Base-by-base conservation (phyloP, 2,888 invertebrate genomes). In the Meghimatium bilineatum region DNA sequence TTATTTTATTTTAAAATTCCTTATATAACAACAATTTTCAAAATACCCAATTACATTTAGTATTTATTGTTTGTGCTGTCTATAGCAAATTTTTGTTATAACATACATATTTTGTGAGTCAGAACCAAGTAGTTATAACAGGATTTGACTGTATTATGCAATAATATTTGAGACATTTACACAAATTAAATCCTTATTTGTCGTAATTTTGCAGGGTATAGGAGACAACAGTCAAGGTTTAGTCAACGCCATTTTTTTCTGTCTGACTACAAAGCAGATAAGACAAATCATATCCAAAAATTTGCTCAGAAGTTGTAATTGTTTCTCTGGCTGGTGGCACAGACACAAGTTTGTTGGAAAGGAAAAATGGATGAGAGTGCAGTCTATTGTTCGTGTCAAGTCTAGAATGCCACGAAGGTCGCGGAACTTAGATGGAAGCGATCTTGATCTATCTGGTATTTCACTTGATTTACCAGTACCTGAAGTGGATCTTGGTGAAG, bases 171-270 rank as follows among this genome's bases (percentile, higher is more conserved):
- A 29, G 63, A 29, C 29, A 6, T 44, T 44, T 44, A 8, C 12
- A 44, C 44, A 23, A 14, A 20, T 56, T 63, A 49, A 44, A 49
- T 49, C 32, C 36, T 60, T 72, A 38, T 26, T 71, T 81, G 32
- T 32, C 14, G 2, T 44, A 17, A 26, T 60, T 36, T 82, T 85
- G 12, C 86, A 90, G 90, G 90, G 86, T 10, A 76, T 89, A 12
- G 88, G 88, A 8, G 89, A 89, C 83, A 88, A 88, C 69, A 80
- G 86, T 20, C 89, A 89, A 66, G 88, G 89, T 14, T 75, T 89
- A 29, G 86, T 81, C 36, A 90, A 90, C 83, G 87, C 81, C 23
- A 66, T 89, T 14, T 80, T 88, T 34, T 87, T 90, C 80, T 88
- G 88, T 74, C 26, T 87, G n/a, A 82, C 85, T 32, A 87, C 88